A percentile compares a stretch with the other conserved stretches of the same genome.
These are phyloP conservation scores for Diachasmimorpha longicaudata DNA, from an alignment of 1,140 invertebrate species.

Conservation along the genomic window DNA sequence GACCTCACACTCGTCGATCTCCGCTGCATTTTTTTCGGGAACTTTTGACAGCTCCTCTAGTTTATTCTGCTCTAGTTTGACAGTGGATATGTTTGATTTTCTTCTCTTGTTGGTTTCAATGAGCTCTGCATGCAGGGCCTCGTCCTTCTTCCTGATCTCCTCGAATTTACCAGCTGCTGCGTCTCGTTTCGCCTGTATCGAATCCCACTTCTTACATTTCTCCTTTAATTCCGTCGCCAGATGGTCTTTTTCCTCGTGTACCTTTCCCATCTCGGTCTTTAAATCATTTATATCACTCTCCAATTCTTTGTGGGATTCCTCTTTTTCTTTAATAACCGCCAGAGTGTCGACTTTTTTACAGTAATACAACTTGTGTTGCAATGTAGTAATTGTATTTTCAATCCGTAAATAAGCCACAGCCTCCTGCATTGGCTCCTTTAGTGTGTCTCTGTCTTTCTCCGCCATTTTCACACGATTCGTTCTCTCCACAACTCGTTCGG, in stretches of 20 bases:
- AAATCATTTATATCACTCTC: slow-evolving; percentile 66
- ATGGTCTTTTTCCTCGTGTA: slow-evolving; percentile 64
- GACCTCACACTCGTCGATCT: slow-evolving; percentile 74
- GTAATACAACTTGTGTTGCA: slow-evolving; percentile 52
- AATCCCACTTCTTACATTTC: slow-evolving; percentile 62
- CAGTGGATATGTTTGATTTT: slow-evolving; percentile 65
- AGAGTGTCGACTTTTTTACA: slow-evolving; percentile 65
- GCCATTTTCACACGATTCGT: slow-evolving; percentile 87
- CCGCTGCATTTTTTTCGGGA: slow-evolving; percentile 74
- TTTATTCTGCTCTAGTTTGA: slow-evolving; percentile 66
- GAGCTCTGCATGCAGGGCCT: slow-evolving; percentile 69
- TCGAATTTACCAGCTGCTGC: slow-evolving; percentile 64
- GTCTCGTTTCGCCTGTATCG: slow-evolving; percentile 52
- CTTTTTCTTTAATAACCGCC: slow-evolving; percentile 58
- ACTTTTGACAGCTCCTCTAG: slow-evolving; percentile 69
- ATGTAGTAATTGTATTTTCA: slow-evolving; percentile 76
- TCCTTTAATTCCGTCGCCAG: slow-evolving; percentile 67
- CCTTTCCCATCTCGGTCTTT: slow-evolving; percentile 62
- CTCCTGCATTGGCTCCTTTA: slow-evolving; percentile 87
- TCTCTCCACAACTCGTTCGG: slow-evolving; percentile 84
- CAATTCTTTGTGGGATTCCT: slow-evolving; percentile 63
- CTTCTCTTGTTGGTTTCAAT: slow-evolving; percentile 70
- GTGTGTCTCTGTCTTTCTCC: slow-evolving; percentile 86
- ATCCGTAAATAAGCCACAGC: slow-evolving; percentile 82
- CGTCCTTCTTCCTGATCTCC: slow-evolving; percentile 67